Evolutionary conservation across 1,140 invertebrate species (phyloP).

Genomic region (Pissodes strobi): DNA sequence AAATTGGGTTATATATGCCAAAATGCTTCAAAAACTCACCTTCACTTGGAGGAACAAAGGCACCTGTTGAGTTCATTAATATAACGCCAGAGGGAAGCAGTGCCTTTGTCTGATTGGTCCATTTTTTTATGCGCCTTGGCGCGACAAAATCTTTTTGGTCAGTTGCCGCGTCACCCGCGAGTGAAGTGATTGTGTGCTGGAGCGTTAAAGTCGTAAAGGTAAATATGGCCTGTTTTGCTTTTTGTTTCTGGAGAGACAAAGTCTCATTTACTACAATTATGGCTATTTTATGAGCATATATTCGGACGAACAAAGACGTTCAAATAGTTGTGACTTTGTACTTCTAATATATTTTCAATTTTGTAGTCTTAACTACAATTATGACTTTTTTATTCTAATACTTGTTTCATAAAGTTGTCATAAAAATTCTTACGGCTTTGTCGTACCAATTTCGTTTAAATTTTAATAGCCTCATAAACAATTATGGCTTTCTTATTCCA

Average conservation of each 20-base stretch:
- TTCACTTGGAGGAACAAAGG: conserved; percentile 4
- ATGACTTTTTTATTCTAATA: conserved; percentile 3
- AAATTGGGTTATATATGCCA: neutral
- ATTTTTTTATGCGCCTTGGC: conserved; percentile 5
- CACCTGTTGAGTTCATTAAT: too few relatives aligned
- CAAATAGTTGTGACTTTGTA: conserved; percentile 15
- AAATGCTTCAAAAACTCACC: neutral
- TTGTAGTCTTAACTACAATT: conserved; percentile 8
- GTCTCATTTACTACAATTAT: conserved; percentile 8
- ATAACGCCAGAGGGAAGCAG: too few relatives aligned
- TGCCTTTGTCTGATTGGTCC: conserved; percentile 3
- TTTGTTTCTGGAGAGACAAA: conserved; percentile 10
- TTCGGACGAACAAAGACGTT: conserved; percentile 4
- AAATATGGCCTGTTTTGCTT: neutral
- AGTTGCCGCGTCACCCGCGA: neutral
- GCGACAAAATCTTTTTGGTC: conserved; percentile 6
- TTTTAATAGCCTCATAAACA: too few relatives aligned
- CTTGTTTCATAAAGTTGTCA: conserved; percentile 3
- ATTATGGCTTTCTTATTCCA: too few relatives aligned
- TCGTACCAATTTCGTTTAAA: neutral
- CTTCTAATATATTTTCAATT: conserved; percentile 6
- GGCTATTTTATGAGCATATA: conserved; percentile 4
- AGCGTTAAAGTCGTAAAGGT: conserved; percentile 1
- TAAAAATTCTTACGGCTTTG: neutral
- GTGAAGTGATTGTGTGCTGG: neutral